phyloP scores from a whole-genome alignment of 2,888 invertebrate genomes.

The Pammene aurita region DNA sequence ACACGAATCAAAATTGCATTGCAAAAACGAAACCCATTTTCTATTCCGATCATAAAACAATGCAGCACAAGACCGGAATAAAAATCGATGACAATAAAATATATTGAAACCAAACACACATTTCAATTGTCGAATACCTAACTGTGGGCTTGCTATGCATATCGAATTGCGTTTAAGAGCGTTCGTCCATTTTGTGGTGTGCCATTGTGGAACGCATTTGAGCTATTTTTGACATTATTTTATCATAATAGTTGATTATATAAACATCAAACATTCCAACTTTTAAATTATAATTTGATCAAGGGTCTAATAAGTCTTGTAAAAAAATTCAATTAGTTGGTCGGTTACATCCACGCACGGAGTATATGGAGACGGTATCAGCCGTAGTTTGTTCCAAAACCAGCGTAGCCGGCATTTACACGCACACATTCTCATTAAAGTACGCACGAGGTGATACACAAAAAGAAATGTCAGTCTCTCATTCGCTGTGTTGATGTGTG shows the following conservation, averaged over 20 bases:
- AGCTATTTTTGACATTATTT: slow-evolving; percentile 10
- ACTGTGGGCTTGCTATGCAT: slow-evolving; percentile 41
- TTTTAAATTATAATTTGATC: too few relatives aligned
- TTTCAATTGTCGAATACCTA: slow-evolving; percentile 39
- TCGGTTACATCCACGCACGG: too few relatives aligned
- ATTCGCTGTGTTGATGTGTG: too few relatives aligned
- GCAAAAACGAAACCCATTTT: slow-evolving; percentile 23
- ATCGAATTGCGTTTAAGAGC: slow-evolving; percentile 42
- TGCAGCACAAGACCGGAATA: slow-evolving; percentile 35
- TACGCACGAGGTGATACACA: too few relatives aligned
- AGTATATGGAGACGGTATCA: too few relatives aligned
- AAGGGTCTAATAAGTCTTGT: too few relatives aligned
- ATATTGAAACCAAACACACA: slow-evolving; percentile 38
- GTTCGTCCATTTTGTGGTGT: slow-evolving; percentile 41
- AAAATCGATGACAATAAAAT: slow-evolving; percentile 40
- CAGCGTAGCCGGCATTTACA: too few relatives aligned
- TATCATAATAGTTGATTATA: not conserved
- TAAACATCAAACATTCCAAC: not conserved
- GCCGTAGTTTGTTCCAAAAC: too few relatives aligned
- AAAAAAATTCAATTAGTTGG: too few relatives aligned
- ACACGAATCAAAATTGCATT: slow-evolving; percentile 13
- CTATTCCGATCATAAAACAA: slow-evolving; percentile 35
- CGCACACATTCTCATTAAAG: too few relatives aligned
- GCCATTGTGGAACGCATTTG: slow-evolving; percentile 30
- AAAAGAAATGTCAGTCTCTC: too few relatives aligned